Base-by-base conservation (phyloP, 2,797 vertebrate species). In the Channa striata region DNA sequence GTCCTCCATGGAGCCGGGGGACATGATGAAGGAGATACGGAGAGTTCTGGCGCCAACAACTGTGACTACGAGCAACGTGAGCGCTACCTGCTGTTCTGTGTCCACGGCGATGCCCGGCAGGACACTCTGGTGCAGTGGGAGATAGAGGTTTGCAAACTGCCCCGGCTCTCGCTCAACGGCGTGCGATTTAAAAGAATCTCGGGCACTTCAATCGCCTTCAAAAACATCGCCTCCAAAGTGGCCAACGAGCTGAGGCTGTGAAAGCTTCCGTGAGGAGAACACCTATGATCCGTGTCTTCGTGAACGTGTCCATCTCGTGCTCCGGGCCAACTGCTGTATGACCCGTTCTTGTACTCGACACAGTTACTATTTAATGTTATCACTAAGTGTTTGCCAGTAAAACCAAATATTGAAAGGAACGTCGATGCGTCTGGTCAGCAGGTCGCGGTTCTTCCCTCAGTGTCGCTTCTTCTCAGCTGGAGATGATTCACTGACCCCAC, bases 71-170 rank as follows among this genome's bases (percentile, higher is more conserved):
- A 97, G 90, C 96, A 97, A 49, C 96, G 96, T 2, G 96, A 97
- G 89, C 93, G 95, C 69, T 97, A 97, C 91, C 80, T 96, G 85
- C 96, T 97, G 42, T 97, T 97, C 95, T 97, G 96, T 8, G 95
- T 97, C 65, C 96, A 97, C 0, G 96, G 96, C 0, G 96, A 97
- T 0, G 96, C 96, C 1, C 93, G 95, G 49, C 95, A 95, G 81
- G 96, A 97, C 73, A 95, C 91, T 81, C 94, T 97, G 1, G 96
- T 97, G 73, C 96, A 97, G 71, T 97, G 96, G 96, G 96, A 97
- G 91, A 97, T 97, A 93, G 96, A 97, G 65, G 96, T 97, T 68
- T 97, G 96, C 92, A 97, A 97, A 87, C 84, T 97, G 86, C 96
- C 96, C 0, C 95, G 96, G 17, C 93, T 97, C 76, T 97, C 96